Evolutionary conservation across 37 sponge, comb jelly and placozoan species (phyloP).

Genomic region (Petrosia ficiformis): DNA sequence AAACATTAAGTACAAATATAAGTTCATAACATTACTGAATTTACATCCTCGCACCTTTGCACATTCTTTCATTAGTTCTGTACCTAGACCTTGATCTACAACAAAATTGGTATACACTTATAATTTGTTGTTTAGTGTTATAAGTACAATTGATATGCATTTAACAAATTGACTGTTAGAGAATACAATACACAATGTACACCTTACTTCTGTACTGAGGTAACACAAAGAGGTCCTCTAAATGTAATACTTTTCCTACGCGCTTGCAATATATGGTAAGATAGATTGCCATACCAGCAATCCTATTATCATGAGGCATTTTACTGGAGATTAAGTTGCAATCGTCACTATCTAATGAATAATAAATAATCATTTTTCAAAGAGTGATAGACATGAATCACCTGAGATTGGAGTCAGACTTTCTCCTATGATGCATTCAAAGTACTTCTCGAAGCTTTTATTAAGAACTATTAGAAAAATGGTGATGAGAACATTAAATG

Average conservation of each 20-base stretch:
- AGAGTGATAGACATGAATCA: background rate
- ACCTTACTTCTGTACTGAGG: background rate
- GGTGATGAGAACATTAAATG: no score
- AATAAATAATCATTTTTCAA: background rate
- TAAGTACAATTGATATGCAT: no score
- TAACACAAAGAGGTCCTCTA: background rate
- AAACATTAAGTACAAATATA: background rate
- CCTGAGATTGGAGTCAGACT: background rate
- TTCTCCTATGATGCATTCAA: no score
- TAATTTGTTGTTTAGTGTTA: no score
- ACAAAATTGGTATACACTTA: background rate
- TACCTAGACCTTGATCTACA: background rate
- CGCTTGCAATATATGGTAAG: background rate
- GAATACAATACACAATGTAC: background rate
- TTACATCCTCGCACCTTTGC: background rate
- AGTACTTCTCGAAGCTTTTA: no score
- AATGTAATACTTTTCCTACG: background rate
- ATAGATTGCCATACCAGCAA: background rate
- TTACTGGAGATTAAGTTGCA: background rate
- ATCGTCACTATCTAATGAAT: background rate
- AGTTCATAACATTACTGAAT: background rate
- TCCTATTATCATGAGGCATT: background rate
- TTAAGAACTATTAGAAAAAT: no score
- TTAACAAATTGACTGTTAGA: no score
- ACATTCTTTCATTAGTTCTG: constrained; percentile 1